These are phyloP conservation scores for Danionella dracula DNA, from an alignment of 2,797 vertebrate genomes.

Conservation along the genomic window DNA sequence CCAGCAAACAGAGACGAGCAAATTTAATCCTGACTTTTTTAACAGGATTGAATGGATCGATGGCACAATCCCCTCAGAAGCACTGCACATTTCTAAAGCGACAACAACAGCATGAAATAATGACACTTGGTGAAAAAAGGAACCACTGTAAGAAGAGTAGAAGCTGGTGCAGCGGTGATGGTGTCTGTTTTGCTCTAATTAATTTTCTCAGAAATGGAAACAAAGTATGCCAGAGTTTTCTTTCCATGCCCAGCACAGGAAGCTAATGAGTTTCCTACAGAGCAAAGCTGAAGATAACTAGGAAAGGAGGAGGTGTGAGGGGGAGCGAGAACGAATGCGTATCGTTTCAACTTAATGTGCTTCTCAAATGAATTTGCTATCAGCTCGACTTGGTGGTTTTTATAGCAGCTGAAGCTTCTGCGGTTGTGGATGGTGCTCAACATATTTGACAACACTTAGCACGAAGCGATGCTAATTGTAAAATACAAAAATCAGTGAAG, in stretches of 20 bases:
- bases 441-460: constrained; percentile 31
- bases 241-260: constrained; percentile 44
- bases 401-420: constrained; percentile 42
- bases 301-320: constrained; percentile 14
- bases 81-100: constrained; percentile 46
- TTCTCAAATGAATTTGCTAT: constrained; percentile 49
- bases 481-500: background rate
- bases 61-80: constrained; percentile 47
- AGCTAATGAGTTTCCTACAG: constrained; percentile 53
- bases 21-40: constrained; percentile 51
- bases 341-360: constrained; percentile 47
- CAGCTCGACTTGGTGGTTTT: constrained; percentile 43
- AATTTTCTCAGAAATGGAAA: constrained; percentile 52
- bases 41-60: constrained; percentile 51
- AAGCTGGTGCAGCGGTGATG: constrained; percentile 37
- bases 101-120: constrained; percentile 52
- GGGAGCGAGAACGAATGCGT: constrained; percentile 32
- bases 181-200: constrained; percentile 50
- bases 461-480: constrained; percentile 11
- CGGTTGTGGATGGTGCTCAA: constrained; percentile 32
- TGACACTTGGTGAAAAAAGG: constrained; percentile 27
- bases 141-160: constrained; percentile 45
- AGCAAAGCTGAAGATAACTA: constrained; percentile 51
- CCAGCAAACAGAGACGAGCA: constrained; percentile 42
- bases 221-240: constrained; percentile 50